Conservation (phyloP, 2,113 vertebrate species). For the Sebastes schlegelii region DNA sequence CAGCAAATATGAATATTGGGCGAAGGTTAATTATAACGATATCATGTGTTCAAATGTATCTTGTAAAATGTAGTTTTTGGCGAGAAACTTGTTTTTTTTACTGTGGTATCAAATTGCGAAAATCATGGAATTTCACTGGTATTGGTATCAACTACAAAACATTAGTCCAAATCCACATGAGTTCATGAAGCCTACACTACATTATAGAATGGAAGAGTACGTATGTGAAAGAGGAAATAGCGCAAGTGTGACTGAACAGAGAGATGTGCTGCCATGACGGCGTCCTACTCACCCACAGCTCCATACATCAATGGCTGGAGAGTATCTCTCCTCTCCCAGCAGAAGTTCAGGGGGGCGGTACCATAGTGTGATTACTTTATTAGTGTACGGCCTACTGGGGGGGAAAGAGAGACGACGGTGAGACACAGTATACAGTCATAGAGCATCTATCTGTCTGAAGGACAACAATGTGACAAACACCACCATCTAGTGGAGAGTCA, state of each 20-base stretch:
- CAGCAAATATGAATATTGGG: no score
- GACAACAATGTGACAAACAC: constrained; percentile 1
- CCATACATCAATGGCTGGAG: constrained; percentile 99
- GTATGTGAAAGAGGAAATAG: background rate
- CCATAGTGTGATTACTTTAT: constrained; percentile 99
- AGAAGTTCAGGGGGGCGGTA: constrained; percentile 97
- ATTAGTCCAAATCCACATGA: background rate
- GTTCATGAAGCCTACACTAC: background rate
- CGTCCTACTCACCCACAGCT: constrained; percentile 93
- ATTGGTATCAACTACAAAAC: background rate
- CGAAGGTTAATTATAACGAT: no score
- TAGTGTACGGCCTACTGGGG: constrained; percentile 97
- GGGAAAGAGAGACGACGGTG: background rate
- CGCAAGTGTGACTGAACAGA: background rate
- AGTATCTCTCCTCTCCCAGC: constrained; percentile 96
- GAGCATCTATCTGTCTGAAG: background rate
- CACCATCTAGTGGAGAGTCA: constrained; percentile 64
- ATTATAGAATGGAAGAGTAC: background rate
- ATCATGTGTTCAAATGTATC: no score
- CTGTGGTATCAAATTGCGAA: no score
- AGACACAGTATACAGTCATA: background rate
- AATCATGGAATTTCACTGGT: no score
- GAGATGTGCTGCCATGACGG: background rate
- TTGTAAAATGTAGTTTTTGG: no score
- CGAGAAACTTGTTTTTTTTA: no score